Conservation (phyloP, 2,888 invertebrate species). For the Drosophila buzzatii region DNA sequence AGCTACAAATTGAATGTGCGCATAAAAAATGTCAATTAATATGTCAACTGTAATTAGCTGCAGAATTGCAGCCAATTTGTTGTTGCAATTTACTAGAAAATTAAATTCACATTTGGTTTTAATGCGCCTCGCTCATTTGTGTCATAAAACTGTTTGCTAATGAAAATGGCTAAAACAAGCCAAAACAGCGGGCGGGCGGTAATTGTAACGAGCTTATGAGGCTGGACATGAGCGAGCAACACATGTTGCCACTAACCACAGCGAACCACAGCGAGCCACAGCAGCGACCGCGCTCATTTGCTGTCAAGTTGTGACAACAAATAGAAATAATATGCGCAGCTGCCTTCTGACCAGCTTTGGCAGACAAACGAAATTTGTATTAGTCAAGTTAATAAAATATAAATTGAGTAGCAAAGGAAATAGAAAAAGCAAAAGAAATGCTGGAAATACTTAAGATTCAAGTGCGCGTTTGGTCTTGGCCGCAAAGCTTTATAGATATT, state of each 20-base stretch:
- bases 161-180: neutral
- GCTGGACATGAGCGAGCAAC: constrained; percentile 9
- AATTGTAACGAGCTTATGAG: neutral
- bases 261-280: no score
- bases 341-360: constrained; percentile 8
- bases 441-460: constrained; percentile 17
- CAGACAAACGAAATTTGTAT: constrained; percentile 38
- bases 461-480: constrained; percentile 17
- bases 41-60: constrained; percentile 17
- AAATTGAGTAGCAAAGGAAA: neutral
- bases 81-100: neutral
- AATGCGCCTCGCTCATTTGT: constrained; percentile 6
- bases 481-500: constrained; percentile 56
- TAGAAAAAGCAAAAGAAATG: constrained; percentile 10
- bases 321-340: constrained; percentile 51
- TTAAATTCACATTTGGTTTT: constrained; percentile 28
- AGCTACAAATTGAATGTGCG: neutral
- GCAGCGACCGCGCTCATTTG: neutral
- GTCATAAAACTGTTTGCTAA: constrained; percentile 10
- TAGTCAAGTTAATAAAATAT: constrained; percentile 9
- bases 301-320: constrained; percentile 20
- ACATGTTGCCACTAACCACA: constrained; percentile 13
- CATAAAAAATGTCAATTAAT: constrained; percentile 1
- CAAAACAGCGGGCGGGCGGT: neutral
- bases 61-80: constrained; percentile 14